Percentiles rank a stretch among this genome's conserved stretches.
phyloP scores from a whole-genome alignment of 2,888 invertebrate genomes.

The Ametastegia equiseti region DNA sequence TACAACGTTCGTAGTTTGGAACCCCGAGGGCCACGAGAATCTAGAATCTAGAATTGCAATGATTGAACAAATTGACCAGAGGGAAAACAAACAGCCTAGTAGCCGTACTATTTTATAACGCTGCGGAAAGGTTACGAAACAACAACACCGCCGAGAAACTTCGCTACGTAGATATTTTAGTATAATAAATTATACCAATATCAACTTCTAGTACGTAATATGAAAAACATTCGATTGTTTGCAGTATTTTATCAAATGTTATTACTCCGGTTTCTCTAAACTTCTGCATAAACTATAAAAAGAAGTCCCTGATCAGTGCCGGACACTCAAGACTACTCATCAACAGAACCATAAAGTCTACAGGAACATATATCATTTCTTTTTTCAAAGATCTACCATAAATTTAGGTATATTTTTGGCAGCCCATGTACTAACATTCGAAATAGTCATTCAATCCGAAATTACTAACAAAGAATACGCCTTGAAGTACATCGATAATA shows the following conservation, averaged over 20 bases:
- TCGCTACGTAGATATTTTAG: not conserved
- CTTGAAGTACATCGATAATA: no score
- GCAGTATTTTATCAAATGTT: not conserved
- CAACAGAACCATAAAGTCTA: no score
- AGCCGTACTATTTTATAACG: not conserved
- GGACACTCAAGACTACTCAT: no score
- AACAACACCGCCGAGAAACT: not conserved
- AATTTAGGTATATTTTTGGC: no score
- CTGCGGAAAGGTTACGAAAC: not conserved
- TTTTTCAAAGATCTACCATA: no score
- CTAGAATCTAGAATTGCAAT: not conserved
- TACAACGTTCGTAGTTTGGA: not conserved
- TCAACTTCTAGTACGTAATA: not conserved
- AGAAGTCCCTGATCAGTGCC: no score
- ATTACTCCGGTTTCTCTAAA: not conserved
- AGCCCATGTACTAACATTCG: no score
- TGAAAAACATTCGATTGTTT: not conserved
- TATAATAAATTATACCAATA: not conserved
- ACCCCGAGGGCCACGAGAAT: not conserved
- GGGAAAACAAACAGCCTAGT: not conserved
- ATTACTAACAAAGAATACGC: no score
- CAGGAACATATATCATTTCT: no score
- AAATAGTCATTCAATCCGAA: no score
- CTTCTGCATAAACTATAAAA: not conserved
- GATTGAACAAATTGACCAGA: slow-evolving; percentile 23